Base-by-base conservation (phyloP, 2,113 vertebrate genomes). In the Myiozetetes cayanensis region DNA sequence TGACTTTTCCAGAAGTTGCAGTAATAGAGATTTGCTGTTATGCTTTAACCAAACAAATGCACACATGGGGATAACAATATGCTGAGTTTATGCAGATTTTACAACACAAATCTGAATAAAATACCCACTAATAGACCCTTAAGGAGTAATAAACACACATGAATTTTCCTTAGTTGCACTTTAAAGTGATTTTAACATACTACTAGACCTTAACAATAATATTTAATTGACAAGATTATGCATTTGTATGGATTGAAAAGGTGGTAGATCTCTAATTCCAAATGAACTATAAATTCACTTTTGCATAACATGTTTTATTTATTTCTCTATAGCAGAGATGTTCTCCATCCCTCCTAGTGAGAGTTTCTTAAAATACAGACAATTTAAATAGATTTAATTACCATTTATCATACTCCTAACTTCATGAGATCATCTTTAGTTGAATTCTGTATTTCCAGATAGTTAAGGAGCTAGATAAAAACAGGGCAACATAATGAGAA, bases 31-130 rank as follows among this genome's bases (percentile, higher is more conserved):
- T 98, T 98, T 98, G 98, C 94, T 97, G 98, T 98, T 98, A 97
- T 97, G 96, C 97, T 98, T 98, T 98, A 98, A 98, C 98, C 98
- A 98, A 98, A 98, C 98, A 98, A 98, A 98, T 98, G 96, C 97
- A 97, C 98, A 98, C 98, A 97, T 93, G 98, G 98, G 98, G 97
- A 98, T 98, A 98, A 98, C 98, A 98, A 98, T 98, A 98, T 98
- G 98, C 98, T 98, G 98, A 98, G 97, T 98, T 98, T 98, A 98
- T 98, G 98, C 98, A 98, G 98, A 98, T 98, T 98, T 98, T 98
- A 98, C 97, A 97, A 97, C 98, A 98, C 97, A 94, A 98, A 98
- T 98, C 98, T 98, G 98, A 98, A 98, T 98, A 98, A 98, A 98
- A 98, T 98, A 97, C 97, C 98, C 96, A 97, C 98, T 98, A 98